Percentiles rank a stretch among this genome's conserved stretches.
Evolutionary conservation across 2,113 vertebrate species (phyloP).

Genomic region (Macrotis lagotis): DNA sequence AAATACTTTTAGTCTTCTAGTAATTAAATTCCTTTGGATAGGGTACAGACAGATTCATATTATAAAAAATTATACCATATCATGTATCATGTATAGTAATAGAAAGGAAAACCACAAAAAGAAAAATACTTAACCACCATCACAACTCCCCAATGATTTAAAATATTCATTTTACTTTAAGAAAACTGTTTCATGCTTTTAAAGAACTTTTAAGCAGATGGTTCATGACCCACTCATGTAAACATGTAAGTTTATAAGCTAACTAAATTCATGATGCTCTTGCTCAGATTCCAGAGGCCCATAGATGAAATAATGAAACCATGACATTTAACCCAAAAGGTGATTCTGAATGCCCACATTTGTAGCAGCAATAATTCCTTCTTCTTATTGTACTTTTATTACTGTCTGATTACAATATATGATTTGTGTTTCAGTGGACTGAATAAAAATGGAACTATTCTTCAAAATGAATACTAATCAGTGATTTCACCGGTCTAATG

Average conservation of each 20-base stretch:
- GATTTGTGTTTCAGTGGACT: neutral
- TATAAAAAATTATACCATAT: neutral
- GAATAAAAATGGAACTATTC: neutral
- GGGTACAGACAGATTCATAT: neutral
- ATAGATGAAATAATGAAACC: neutral
- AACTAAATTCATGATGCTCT: neutral
- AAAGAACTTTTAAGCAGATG: conserved; percentile 25
- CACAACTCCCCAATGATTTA: conserved; percentile 18
- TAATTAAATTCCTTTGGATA: conserved; percentile 40
- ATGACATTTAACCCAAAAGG: conserved; percentile 6
- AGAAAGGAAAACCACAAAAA: neutral
- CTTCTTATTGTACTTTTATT: neutral
- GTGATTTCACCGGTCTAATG: neutral
- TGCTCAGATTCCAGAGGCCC: neutral
- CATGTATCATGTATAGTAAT: conserved; percentile 7
- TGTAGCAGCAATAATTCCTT: neutral
- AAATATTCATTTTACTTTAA: neutral
- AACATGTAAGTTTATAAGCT: neutral
- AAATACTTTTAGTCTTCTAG: neutral
- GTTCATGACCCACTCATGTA: neutral
- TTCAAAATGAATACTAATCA: neutral
- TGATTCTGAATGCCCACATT: neutral
- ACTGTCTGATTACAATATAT: neutral
- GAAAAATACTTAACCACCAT: neutral
- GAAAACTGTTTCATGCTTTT: conserved; percentile 2